These are phyloP conservation scores for Bombus difficillimus DNA, from an alignment of 1,140 invertebrate species.

Conservation along the genomic window DNA sequence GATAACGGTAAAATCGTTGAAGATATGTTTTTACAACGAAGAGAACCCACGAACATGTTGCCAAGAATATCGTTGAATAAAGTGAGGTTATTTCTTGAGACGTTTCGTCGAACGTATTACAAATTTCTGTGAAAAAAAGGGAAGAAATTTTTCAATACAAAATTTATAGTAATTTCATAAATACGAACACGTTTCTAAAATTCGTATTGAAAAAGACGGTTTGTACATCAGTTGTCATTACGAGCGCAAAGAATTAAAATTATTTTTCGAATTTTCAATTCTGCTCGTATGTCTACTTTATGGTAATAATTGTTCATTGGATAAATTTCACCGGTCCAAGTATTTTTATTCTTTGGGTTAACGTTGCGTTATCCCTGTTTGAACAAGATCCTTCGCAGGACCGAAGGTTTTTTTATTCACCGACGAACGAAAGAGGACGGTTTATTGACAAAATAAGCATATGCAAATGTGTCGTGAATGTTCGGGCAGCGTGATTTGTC, in stretches of 20 bases:
- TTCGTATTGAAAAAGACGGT: not conserved
- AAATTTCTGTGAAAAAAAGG: too few relatives aligned
- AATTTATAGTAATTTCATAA: too few relatives aligned
- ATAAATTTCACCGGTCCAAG: not conserved
- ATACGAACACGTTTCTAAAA: not conserved
- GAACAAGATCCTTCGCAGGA: not conserved
- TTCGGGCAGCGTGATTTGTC: conserved; percentile 9
- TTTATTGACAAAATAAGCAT: conserved; percentile 51
- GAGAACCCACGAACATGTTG: too few relatives aligned
- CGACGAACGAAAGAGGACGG: not conserved
- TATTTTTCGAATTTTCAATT: not conserved
- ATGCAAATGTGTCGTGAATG: conserved; percentile 38
- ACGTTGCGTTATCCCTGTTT: not conserved
- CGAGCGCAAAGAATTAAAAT: not conserved
- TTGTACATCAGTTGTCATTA: too few relatives aligned
- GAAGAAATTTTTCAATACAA: too few relatives aligned
- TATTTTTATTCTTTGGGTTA: not conserved
- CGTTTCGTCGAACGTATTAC: too few relatives aligned
- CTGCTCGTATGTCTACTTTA: not conserved
- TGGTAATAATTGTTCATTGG: not conserved
- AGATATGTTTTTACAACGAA: too few relatives aligned
- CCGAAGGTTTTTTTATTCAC: not conserved
- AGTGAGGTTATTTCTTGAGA: too few relatives aligned
- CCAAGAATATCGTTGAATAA: too few relatives aligned
- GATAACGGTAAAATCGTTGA: too few relatives aligned